Base-by-base conservation (phyloP, 2,797 vertebrate species). In the Oreortyx pictus region DNA sequence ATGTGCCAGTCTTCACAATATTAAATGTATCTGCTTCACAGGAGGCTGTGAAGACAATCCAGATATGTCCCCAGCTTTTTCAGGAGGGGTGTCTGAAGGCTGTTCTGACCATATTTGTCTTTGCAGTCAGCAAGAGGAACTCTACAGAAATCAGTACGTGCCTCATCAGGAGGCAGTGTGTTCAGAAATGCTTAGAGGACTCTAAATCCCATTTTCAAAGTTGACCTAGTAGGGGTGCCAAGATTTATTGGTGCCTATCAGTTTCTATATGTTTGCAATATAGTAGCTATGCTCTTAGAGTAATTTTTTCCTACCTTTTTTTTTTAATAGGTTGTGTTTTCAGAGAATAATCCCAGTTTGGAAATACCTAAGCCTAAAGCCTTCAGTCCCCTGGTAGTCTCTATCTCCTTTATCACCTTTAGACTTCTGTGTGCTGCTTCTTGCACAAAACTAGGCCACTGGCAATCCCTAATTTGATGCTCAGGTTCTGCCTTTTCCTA, bases 21-120 rank as follows among this genome's bases (percentile, higher is more conserved):
- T 1, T 65, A 67, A 65, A 68, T 25, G 15, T 50, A 31, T 74
- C 50, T 72, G 7, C 35, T 84, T 33, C 46, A 49, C 16, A 39
- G 52, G 11, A 81, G 19, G 33, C 25, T 52, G 61, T 49, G 64
- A 84, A 88, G 33, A 85, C 16, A 77, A 71, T 19, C 7, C 41
- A 49, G 31, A 24, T 71, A 17, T 0, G 0, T 43, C 20, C 9
- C 43, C 49, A 39, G 13, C 20, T 83, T 5, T 31, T 20, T 6
- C 44, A 82, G 47, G 14, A 84, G 10, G 16, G 43, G 35, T 54
- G 23, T 46, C 62, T 2, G 0, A 81, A 14, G 56, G 44, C 33
- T 5, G 2, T 7, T 24, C 59, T 71, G 39, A 11, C 47, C 44
- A 2, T 77, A 46, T 74, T 79, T 71, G 52, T 43, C 25, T 86